Percentiles rank a stretch among this genome's conserved stretches.
phyloP scores from a whole-genome alignment of 2,888 invertebrate species.

The Xestia sexstrigata region DNA sequence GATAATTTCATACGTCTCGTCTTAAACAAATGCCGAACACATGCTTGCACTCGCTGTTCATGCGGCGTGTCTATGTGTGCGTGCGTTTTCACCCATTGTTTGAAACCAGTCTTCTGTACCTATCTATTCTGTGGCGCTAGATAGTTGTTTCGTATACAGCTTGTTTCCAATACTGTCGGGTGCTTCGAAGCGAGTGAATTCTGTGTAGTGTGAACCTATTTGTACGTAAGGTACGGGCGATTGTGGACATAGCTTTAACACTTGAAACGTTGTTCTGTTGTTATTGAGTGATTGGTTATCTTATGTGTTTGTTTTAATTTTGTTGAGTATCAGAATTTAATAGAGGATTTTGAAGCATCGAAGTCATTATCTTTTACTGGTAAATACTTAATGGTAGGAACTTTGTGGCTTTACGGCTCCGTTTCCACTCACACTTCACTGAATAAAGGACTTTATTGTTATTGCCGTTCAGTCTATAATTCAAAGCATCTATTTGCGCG shows the following conservation, averaged over 20 bases:
- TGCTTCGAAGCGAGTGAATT: conserved; percentile 38
- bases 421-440: too few relatives aligned
- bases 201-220: conserved; percentile 49
- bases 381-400: not conserved
- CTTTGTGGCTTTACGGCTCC: not conserved
- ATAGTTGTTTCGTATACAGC: conserved; percentile 41
- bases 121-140: conserved; percentile 10
- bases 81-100: not conserved
- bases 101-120: conserved; percentile 8
- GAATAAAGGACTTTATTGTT: too few relatives aligned
- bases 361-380: not conserved
- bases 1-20: too few relatives aligned
- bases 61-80: not conserved
- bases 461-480: too few relatives aligned
- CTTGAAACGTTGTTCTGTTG: conserved; percentile 6
- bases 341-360: not conserved
- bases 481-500: too few relatives aligned
- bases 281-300: conserved; percentile 4
- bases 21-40: too few relatives aligned
- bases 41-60: not conserved
- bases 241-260: conserved; percentile 12
- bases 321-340: not conserved
- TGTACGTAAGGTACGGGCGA: conserved; percentile 21
- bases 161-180: conserved; percentile 50
- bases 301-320: not conserved